phyloP scores from a whole-genome alignment of 2,888 invertebrate genomes.

The Calephelis perditalis region DNA sequence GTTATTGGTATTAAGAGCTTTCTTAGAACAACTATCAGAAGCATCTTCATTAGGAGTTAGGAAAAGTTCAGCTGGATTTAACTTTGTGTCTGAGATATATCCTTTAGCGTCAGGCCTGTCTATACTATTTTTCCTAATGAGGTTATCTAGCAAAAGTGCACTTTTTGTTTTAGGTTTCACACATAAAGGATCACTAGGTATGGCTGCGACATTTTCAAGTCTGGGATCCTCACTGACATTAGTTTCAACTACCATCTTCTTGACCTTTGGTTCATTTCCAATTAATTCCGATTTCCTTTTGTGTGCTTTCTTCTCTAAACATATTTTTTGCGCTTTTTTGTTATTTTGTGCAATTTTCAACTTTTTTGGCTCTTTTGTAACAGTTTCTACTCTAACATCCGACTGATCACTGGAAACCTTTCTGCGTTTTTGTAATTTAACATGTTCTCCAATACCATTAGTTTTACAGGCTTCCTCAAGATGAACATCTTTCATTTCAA shows the following conservation, averaged over 20 bases:
- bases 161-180: conserved; percentile 67
- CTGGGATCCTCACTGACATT: conserved; percentile 50
- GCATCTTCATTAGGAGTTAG: conserved; percentile 57
- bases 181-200: conserved; percentile 40
- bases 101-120: conserved; percentile 65
- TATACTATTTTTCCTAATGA: conserved; percentile 77
- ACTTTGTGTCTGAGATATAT: conserved; percentile 54
- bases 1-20: conserved; percentile 68
- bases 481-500: conserved; percentile 69
- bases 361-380: conserved; percentile 51
- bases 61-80: conserved; percentile 68
- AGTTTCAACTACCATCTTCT: conserved; percentile 49
- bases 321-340: conserved; percentile 47
- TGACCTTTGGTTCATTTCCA: conserved; percentile 42
- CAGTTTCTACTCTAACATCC: conserved; percentile 47
- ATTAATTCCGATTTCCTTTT: conserved; percentile 62
- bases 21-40: conserved; percentile 55
- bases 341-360: conserved; percentile 45
- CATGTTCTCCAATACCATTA: conserved; percentile 74
- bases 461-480: conserved; percentile 66
- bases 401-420: conserved; percentile 68
- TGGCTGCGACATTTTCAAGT: conserved; percentile 41
- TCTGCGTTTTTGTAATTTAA: conserved; percentile 72
- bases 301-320: conserved; percentile 57
- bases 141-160: conserved; percentile 72